phyloP scores from a whole-genome alignment of 92 coral and sea anemone species.

The Blastomussa wellsi region DNA sequence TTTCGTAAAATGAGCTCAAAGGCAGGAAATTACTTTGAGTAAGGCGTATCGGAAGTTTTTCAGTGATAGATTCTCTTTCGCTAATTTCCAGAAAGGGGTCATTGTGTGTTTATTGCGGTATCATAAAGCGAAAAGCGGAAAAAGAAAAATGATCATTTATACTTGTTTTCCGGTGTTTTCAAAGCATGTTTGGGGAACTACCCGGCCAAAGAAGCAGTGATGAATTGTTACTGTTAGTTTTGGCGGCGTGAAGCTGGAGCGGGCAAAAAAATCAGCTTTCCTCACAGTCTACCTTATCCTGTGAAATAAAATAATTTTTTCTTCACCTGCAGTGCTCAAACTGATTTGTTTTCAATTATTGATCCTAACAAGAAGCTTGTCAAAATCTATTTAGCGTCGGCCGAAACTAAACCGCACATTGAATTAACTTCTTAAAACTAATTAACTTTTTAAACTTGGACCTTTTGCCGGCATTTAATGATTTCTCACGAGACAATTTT shows the following conservation, averaged over 20 bases:
- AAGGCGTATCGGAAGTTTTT: not conserved
- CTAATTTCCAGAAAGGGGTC: not conserved
- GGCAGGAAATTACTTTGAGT: not conserved
- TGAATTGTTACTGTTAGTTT: not conserved
- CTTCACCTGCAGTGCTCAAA: too few relatives aligned
- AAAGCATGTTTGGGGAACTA: not conserved
- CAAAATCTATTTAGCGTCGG: conserved; percentile 7
- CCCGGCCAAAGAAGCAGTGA: not conserved
- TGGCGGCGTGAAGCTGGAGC: not conserved
- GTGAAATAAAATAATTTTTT: not conserved
- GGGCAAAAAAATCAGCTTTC: not conserved
- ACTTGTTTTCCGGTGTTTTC: not conserved
- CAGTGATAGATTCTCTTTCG: not conserved
- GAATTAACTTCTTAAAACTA: conserved; percentile 12
- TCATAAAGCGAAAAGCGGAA: not conserved
- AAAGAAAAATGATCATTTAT: not conserved
- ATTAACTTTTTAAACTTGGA: conserved; percentile 15
- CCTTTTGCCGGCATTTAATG: conserved; percentile 16
- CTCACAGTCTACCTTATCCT: not conserved
- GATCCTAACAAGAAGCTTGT: not conserved
- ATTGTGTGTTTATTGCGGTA: not conserved
- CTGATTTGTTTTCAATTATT: not conserved
- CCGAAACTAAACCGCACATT: not conserved
- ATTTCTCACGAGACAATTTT: conserved; percentile 23
- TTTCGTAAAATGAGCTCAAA: not conserved